Evolutionary conservation across 2,113 vertebrate genomes (phyloP), one percentile per base, ranked within the genome.

Genomic region (Penelope pileata): DNA sequence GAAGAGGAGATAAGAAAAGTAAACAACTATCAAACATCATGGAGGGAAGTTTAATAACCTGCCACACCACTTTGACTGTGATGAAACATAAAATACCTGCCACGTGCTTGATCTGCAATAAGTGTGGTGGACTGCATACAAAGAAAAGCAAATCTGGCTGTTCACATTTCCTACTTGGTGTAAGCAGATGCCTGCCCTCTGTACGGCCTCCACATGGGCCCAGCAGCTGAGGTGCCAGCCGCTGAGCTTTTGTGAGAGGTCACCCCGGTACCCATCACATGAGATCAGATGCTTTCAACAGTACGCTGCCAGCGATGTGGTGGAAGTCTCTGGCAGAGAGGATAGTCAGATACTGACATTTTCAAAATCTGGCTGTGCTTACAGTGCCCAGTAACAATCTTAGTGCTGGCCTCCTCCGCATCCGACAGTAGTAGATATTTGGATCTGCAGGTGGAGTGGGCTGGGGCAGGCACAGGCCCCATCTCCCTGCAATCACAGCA

Each of bases 161-260:
- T 54, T 77, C 22, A 38, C 14, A 22, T 42, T 67, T 86, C 54
- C 30, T 53, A 2, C 16, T 40, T 60, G 66, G 26, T 68, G 13
- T 75, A 51, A 18, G 4, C 29, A 53, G n/a, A 12, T 43, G 42
- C 60, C 15, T 16, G 36, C 9, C 2, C 9, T 68, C 17, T 51
- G 6, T n/a, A 70, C 0, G 1, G 22, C 18, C 45, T 16, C 14
- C 45, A 22, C 0, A 0, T 45, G 38, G 29, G 19, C 4, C 16
- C 27, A n/a, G 43, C 68, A 58, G 10, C 40, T 51, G 29, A n/a
- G 2, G 0, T 67, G 38, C 32, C 38, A 67, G 18, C 14, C 32
- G 14, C 10, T 3, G 2, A 10, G 18, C 2, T 73, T 43, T 78
- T 43, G 9, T 72, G 30, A 17, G 13, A 38, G 12, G 10, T 48